phyloP scores from a whole-genome alignment of 2,797 vertebrate species.

The Borostomias antarcticus region DNA sequence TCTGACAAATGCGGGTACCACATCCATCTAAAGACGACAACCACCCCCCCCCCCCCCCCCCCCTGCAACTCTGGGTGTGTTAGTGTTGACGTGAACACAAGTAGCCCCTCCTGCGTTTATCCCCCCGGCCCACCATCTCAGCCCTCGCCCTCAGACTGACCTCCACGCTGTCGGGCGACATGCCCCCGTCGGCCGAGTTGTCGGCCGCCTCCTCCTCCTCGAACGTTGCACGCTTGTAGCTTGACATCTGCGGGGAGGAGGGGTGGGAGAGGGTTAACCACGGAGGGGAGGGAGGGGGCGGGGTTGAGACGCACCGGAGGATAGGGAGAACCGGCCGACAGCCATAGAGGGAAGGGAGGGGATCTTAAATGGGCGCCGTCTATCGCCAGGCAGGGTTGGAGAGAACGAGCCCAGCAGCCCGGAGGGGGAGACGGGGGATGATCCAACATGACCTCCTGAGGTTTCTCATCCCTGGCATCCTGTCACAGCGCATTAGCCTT shows the following conservation, averaged over 20 bases:
- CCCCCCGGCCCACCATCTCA: too few relatives aligned
- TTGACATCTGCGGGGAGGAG: slow-evolving; percentile 84
- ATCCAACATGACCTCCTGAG: too few relatives aligned
- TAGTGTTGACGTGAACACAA: neutral
- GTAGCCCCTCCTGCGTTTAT: neutral
- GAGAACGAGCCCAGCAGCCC: too few relatives aligned
- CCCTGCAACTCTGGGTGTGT: neutral
- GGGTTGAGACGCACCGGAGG: neutral
- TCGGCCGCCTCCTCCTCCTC: slow-evolving; percentile 89
- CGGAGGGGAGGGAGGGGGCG: neutral
- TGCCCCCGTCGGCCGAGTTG: slow-evolving; percentile 72
- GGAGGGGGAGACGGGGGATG: too few relatives aligned
- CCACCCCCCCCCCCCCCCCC: too few relatives aligned
- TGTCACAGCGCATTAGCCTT: too few relatives aligned
- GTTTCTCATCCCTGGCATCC: too few relatives aligned
- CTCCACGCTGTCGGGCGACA: slow-evolving; percentile 88
- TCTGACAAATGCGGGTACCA: too few relatives aligned
- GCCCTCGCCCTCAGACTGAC: slow-evolving; percentile 64
- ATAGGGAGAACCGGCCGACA: neutral
- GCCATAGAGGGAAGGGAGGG: neutral
- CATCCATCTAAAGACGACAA: too few relatives aligned
- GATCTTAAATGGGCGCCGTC: too few relatives aligned
- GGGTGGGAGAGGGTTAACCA: neutral
- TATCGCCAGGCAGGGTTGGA: too few relatives aligned
- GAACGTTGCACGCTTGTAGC: slow-evolving; percentile 91